Percentiles rank a stretch among this genome's conserved stretches.
These are phyloP conservation scores for Drosophila vallismaia DNA, from an alignment of 2,888 invertebrate species.

Conservation along the genomic window DNA sequence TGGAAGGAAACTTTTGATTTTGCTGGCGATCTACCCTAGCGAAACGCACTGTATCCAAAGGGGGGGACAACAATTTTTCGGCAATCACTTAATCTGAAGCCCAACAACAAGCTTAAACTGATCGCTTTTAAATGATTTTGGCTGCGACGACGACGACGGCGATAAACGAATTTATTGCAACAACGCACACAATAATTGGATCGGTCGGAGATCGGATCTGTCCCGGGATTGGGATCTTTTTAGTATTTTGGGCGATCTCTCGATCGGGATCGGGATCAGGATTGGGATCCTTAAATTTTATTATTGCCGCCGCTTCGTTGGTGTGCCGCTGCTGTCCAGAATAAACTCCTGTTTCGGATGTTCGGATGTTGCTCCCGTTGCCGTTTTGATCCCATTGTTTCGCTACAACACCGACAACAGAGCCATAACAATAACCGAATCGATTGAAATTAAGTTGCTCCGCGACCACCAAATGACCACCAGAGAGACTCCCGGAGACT, in stretches of 20 bases:
- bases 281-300: constrained; percentile 70
- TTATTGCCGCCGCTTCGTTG: constrained; percentile 67
- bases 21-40: not conserved
- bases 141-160: constrained; percentile 75
- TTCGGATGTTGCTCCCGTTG: constrained; percentile 5
- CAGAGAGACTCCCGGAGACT: constrained; percentile 11
- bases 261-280: too few relatives aligned
- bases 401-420: constrained; percentile 30
- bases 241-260: constrained; percentile 21
- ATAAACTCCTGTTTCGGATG: not conserved
- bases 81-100: constrained; percentile 80
- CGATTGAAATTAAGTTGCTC: constrained; percentile 77
- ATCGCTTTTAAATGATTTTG: constrained; percentile 79
- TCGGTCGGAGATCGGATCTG: constrained; percentile 25
- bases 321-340: constrained; percentile 48
- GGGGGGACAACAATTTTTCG: constrained; percentile 53
- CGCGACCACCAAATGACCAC: constrained; percentile 47
- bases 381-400: constrained; percentile 65
- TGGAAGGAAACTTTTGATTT: too few relatives aligned
- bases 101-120: constrained; percentile 49
- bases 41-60: constrained; percentile 23
- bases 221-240: constrained; percentile 25
- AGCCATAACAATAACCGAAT: constrained; percentile 67
- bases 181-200: constrained; percentile 82
- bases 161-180: constrained; percentile 83